Evolutionary conservation across 2,888 invertebrate genomes (phyloP).

Genomic region (Mylabris sibirica): DNA sequence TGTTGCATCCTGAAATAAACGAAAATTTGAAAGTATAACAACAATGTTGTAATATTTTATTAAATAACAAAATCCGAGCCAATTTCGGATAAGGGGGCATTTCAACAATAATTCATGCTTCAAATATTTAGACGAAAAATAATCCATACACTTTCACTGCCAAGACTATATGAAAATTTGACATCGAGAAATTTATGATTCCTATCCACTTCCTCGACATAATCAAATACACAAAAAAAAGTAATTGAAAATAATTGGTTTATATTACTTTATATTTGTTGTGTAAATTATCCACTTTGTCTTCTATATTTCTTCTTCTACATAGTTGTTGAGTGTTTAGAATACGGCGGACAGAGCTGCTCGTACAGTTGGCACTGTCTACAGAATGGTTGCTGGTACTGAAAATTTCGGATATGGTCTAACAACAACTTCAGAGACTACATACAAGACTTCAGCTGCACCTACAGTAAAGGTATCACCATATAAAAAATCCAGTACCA

Average conservation of each 20-base stretch:
- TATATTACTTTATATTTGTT: background rate
- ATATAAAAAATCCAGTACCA: constrained; percentile 27
- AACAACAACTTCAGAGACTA: constrained; percentile 68
- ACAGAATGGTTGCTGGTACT: constrained; percentile 80
- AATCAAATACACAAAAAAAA: background rate
- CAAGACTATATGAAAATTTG: background rate
- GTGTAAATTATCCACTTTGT: background rate
- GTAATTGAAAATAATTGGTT: background rate
- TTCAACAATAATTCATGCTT: background rate
- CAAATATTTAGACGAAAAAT: background rate
- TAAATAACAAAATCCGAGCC: background rate
- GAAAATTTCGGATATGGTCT: constrained; percentile 77
- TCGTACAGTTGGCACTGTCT: constrained; percentile 79
- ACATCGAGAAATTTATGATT: background rate
- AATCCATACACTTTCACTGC: background rate
- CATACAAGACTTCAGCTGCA: constrained; percentile 35
- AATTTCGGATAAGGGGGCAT: too few relatives aligned
- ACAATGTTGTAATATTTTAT: background rate
- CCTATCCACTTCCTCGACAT: background rate
- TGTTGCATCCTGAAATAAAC: background rate
- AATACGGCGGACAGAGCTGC: constrained; percentile 82
- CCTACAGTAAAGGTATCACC: constrained; percentile 46
- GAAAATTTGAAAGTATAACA: constrained; percentile 7
- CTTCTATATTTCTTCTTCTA: background rate
- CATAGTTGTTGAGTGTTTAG: constrained; percentile 62